phyloP scores from a whole-genome alignment of 2,888 invertebrate genomes.

The Acheta domesticus region DNA sequence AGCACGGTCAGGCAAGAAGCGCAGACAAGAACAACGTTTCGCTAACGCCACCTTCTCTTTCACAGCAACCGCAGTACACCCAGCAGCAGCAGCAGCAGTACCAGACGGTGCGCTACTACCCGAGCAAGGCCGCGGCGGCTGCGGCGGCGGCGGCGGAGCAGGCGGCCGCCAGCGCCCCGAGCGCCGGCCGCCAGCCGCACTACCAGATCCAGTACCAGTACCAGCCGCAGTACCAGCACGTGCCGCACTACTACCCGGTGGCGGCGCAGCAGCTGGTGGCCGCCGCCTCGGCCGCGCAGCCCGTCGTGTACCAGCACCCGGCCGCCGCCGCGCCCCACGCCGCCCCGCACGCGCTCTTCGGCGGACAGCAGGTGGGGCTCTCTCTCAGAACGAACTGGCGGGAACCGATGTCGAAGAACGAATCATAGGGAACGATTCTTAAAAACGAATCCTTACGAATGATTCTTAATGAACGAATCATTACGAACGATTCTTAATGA shows the following conservation, averaged over 20 bases:
- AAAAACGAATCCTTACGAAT: too few species aligned
- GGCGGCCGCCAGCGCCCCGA: neutral
- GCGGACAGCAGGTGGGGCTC: too few species aligned
- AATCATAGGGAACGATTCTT: too few species aligned
- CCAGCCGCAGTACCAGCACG: neutral
- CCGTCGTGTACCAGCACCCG: too few species aligned
- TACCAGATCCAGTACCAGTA: neutral
- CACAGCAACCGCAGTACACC: neutral
- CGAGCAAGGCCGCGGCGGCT: neutral
- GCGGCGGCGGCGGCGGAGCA: neutral
- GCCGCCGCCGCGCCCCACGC: too few species aligned
- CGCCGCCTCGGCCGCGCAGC: neutral
- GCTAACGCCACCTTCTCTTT: neutral
- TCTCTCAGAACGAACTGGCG: too few species aligned
- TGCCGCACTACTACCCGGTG: neutral
- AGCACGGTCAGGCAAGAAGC: too few species aligned
- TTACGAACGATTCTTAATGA: too few species aligned
- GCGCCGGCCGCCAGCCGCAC: neutral
- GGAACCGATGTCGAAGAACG: too few species aligned
- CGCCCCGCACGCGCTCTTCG: too few species aligned
- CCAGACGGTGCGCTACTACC: neutral
- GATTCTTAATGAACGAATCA: too few species aligned
- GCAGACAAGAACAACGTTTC: neutral
- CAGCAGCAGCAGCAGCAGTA: neutral
- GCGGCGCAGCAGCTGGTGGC: neutral